Evolutionary conservation across 2,797 vertebrate genomes (phyloP).

Genomic region (Gorsachius magnificus): DNA sequence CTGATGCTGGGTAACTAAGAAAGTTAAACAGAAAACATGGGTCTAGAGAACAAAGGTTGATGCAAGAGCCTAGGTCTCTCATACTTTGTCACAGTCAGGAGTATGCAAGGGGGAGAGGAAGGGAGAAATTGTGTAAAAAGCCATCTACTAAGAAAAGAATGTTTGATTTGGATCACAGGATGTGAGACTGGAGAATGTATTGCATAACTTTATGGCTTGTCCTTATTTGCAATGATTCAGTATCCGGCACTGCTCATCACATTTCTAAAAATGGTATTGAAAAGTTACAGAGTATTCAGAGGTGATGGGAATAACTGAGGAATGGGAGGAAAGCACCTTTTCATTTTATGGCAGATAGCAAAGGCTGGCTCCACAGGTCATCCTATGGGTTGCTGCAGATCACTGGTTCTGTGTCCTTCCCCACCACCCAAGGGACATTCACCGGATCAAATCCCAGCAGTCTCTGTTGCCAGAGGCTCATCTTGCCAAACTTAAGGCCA

Average conservation of each 20-base stretch:
- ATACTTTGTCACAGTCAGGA: constrained; percentile 40
- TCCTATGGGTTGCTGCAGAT: not conserved
- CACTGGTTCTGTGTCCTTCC: not conserved
- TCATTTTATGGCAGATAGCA: not conserved
- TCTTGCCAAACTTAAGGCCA: not conserved
- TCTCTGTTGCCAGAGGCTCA: not conserved
- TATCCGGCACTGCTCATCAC: constrained; percentile 63
- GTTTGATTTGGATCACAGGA: constrained; percentile 72
- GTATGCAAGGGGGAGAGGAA: not conserved
- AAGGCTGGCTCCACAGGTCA: not conserved
- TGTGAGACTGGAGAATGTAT: constrained; percentile 64
- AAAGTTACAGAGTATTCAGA: constrained; percentile 42
- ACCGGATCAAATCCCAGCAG: not conserved
- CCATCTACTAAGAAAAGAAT: constrained; percentile 69
- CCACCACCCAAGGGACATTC: not conserved
- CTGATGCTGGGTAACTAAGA: constrained; percentile 8
- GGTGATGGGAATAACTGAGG: constrained; percentile 32
- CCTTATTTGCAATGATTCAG: constrained; percentile 70
- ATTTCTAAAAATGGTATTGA: constrained; percentile 69
- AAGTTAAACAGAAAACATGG: constrained; percentile 45
- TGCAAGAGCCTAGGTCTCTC: constrained; percentile 28
- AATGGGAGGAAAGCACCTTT: constrained; percentile 39
- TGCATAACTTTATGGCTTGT: constrained; percentile 70
- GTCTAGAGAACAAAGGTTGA: constrained; percentile 50
- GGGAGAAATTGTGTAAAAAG: constrained; percentile 61